Evolutionary conservation across 2,888 invertebrate genomes (phyloP).

Genomic region (Nycteola revayana): DNA sequence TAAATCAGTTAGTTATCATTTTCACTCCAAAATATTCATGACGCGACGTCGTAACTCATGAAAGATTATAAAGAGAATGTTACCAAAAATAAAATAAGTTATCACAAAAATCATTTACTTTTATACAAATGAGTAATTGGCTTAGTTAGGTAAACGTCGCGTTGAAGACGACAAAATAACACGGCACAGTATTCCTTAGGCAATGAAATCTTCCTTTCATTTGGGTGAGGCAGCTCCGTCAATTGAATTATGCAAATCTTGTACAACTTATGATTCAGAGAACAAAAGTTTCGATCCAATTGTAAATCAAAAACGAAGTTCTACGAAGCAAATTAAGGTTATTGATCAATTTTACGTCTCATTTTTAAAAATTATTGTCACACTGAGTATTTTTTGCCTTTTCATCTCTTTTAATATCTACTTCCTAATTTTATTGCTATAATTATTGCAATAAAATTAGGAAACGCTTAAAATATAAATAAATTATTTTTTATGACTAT

Average conservation of each 20-base stretch:
- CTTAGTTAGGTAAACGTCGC: constrained; percentile 23
- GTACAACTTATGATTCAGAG: constrained; percentile 34
- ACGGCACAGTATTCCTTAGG: constrained; percentile 20
- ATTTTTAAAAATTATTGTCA: no score
- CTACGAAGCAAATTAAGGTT: constrained; percentile 14
- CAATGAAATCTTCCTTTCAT: constrained; percentile 26
- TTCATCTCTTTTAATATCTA: no score
- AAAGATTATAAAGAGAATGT: no score
- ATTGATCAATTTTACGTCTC: background rate
- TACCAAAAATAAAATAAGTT: background rate
- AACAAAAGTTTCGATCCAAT: constrained; percentile 30
- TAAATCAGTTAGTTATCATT: no score
- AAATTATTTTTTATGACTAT: no score
- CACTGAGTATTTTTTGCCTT: no score
- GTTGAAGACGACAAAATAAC: constrained; percentile 18
- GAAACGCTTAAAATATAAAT: no score
- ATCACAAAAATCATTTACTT: constrained; percentile 11
- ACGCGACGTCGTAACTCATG: no score
- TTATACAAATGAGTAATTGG: constrained; percentile 28
- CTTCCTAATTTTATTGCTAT: no score
- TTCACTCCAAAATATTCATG: no score
- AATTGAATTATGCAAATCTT: constrained; percentile 36
- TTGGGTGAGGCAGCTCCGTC: constrained; percentile 22
- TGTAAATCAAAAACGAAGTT: constrained; percentile 18
- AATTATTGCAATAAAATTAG: no score